phyloP scores from a whole-genome alignment of 2,113 vertebrate genomes.

The Haplochromis burtoni region DNA sequence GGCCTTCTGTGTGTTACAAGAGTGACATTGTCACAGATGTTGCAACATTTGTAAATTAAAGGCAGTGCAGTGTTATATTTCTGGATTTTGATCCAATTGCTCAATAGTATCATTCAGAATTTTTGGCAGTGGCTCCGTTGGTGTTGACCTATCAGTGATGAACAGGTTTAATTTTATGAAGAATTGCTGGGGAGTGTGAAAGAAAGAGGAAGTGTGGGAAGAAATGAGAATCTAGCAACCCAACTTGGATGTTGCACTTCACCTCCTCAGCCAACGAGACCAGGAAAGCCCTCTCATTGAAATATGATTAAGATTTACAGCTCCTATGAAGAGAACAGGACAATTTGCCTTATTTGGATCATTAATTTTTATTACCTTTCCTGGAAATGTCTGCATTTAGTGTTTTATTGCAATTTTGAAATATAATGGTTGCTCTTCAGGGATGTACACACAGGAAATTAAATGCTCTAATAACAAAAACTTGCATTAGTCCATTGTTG shows the following conservation, averaged over 20 bases:
- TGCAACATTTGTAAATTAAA: background rate
- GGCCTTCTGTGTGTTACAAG: background rate
- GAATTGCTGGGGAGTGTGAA: background rate
- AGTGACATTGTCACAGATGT: background rate
- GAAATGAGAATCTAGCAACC: background rate
- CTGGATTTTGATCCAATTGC: background rate
- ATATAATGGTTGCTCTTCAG: constrained; percentile 10
- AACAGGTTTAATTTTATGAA: background rate
- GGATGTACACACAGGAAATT: background rate
- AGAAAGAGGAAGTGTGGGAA: background rate
- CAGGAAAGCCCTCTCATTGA: background rate
- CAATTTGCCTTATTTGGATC: constrained; percentile 27
- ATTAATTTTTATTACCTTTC: constrained; percentile 50
- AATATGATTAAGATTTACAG: constrained; percentile 26
- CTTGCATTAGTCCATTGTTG: background rate
- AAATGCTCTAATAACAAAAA: background rate
- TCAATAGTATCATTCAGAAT: background rate
- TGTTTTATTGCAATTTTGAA: constrained; percentile 27
- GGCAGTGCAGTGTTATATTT: background rate
- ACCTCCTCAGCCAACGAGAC: background rate
- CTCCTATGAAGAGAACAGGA: constrained; percentile 30
- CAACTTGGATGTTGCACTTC: background rate
- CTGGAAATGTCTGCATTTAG: constrained; percentile 42
- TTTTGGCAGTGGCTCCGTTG: background rate
- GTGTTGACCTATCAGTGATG: background rate